These are phyloP conservation scores for Halichoerus grypus DNA, from an alignment of 2,113 vertebrate genomes.

Conservation along the genomic window DNA sequence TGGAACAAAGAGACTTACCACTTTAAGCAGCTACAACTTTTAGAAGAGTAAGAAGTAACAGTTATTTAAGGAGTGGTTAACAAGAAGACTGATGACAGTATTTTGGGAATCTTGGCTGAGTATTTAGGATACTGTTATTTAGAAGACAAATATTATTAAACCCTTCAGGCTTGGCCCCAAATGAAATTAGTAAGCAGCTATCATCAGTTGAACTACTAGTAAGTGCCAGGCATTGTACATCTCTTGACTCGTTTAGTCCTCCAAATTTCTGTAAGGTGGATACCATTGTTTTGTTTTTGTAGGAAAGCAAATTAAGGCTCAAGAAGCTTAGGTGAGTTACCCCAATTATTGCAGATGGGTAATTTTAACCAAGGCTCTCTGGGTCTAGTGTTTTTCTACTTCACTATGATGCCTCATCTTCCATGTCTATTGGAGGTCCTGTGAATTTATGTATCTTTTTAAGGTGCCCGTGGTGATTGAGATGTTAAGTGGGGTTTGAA, in stretches of 20 bases:
- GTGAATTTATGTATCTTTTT: neutral
- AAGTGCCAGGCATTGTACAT: neutral
- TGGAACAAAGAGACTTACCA: conserved; percentile 62
- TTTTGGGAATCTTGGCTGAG: conserved; percentile 34
- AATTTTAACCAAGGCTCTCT: neutral
- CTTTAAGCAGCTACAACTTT: conserved; percentile 52
- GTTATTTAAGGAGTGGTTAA: conserved; percentile 48
- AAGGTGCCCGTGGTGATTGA: conserved; percentile 16
- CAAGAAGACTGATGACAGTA: conserved; percentile 4
- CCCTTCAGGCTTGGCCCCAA: neutral
- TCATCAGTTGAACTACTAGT: neutral
- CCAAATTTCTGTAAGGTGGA: neutral
- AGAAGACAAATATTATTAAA: conserved; percentile 44
- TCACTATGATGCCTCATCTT: neutral
- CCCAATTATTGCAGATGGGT: neutral
- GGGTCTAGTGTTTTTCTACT: neutral
- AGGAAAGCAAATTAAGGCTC: neutral
- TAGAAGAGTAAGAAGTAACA: conserved; percentile 54
- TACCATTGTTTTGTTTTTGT: neutral
- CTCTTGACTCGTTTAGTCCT: neutral
- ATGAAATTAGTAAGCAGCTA: conserved; percentile 28
- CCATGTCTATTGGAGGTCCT: neutral
- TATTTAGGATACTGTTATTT: conserved; percentile 52
- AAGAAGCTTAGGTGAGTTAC: conserved; percentile 14
- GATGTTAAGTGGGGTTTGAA: neutral